These are phyloP conservation scores for Leucopsar rothschildi DNA, from an alignment of 2,113 vertebrate species.

Conservation along the genomic window DNA sequence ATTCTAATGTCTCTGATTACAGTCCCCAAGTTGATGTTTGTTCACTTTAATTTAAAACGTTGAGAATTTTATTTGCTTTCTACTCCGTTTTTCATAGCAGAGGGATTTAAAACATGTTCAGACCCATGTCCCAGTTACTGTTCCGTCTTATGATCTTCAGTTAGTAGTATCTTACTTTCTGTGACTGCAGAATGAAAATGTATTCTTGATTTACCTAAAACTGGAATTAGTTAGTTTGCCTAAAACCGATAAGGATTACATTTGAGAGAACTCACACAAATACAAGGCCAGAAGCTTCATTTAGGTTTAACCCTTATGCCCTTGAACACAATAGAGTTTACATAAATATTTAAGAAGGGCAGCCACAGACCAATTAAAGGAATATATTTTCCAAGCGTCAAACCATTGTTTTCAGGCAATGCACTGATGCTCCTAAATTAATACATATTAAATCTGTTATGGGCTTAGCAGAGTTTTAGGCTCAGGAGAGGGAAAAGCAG, in stretches of 20 bases:
- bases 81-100: not conserved
- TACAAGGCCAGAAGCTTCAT: not conserved
- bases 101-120: conserved; percentile 14
- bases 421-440: conserved; percentile 23
- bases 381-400: conserved; percentile 37
- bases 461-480: conserved; percentile 12
- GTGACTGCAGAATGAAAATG: not conserved
- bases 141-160: not conserved
- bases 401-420: conserved; percentile 41
- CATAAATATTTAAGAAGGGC: conserved; percentile 39
- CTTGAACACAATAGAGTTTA: conserved; percentile 21
- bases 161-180: not conserved
- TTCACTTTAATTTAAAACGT: not conserved
- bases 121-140: not conserved
- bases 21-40: not conserved
- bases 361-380: conserved; percentile 17
- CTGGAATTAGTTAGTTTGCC: not conserved
- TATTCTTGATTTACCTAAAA: not conserved
- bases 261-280: not conserved
- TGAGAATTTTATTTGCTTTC: not conserved
- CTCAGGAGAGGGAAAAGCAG: not conserved
- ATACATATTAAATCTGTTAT: conserved; percentile 31
- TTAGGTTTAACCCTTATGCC: not conserved
- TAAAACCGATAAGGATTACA: not conserved
- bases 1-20: not conserved